phyloP scores from a whole-genome alignment of 2,113 vertebrate species.

The Toxotes jaculatrix region DNA sequence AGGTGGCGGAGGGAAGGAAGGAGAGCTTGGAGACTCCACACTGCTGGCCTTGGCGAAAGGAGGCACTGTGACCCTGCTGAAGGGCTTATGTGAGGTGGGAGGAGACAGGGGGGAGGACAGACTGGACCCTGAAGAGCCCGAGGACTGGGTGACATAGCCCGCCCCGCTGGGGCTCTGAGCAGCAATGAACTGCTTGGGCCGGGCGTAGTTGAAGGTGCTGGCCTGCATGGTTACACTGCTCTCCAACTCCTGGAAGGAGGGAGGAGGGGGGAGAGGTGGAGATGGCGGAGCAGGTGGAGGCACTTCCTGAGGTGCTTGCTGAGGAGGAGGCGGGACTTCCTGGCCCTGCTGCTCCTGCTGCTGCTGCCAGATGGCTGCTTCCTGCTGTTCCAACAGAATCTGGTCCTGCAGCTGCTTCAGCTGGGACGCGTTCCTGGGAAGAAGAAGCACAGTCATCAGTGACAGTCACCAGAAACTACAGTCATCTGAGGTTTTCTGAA shows the following conservation, averaged over 20 bases:
- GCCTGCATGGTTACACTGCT: conserved; percentile 92
- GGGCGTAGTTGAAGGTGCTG: conserved; percentile 97
- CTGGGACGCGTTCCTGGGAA: conserved; percentile 89
- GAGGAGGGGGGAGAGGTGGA: conserved; percentile 92
- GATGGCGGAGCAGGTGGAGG: conserved; percentile 87
- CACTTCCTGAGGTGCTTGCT: conserved; percentile 76
- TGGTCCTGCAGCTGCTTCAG: conserved; percentile 96
- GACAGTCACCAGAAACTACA: conserved; percentile 13
- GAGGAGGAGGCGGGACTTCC: conserved; percentile 82
- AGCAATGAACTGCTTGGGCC: conserved; percentile 98
- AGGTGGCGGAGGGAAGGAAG: conserved; percentile 93
- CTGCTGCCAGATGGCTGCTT: conserved; percentile 84
- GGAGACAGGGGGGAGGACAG: conserved; percentile 93
- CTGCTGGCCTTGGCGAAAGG: conserved; percentile 85
- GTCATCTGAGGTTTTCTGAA: not conserved
- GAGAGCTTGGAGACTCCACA: conserved; percentile 88
- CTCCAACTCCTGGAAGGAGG: conserved; percentile 92
- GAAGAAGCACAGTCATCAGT: conserved; percentile 29
- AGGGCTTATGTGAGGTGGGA: conserved; percentile 86
- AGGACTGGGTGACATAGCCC: conserved; percentile 89
- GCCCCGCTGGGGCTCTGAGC: conserved; percentile 88
- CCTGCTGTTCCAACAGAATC: conserved; percentile 92
- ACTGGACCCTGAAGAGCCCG: conserved; percentile 91
- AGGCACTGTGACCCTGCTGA: conserved; percentile 83
- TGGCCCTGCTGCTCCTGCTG: conserved; percentile 67